These are phyloP conservation scores for Phortica magna DNA, from an alignment of 2,888 invertebrate genomes.

Conservation along the genomic window DNA sequence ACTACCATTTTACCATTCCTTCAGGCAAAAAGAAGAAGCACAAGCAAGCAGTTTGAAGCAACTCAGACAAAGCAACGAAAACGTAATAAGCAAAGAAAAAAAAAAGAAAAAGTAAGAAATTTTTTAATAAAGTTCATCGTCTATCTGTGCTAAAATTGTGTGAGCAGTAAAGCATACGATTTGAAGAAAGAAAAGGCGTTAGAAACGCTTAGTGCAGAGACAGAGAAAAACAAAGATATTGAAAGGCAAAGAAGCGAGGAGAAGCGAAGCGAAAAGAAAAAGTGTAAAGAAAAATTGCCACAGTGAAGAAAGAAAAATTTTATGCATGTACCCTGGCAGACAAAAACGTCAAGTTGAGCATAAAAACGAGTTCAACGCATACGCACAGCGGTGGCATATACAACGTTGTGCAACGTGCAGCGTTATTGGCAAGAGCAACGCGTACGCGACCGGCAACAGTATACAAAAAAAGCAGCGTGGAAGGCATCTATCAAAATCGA, in stretches of 20 bases:
- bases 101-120: background rate
- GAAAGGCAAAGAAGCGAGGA: background rate
- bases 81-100: background rate
- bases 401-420: no score
- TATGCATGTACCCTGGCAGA: conserved; percentile 35
- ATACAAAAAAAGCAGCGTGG: conserved; percentile 29
- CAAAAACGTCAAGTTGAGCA: conserved; percentile 19
- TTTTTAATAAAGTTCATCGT: background rate
- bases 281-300: background rate
- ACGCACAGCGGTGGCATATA: conserved; percentile 19
- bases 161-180: background rate
- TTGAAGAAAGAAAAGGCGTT: background rate
- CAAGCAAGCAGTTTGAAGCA: background rate
- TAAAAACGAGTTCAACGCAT: conserved; percentile 6
- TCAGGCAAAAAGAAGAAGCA: conserved; percentile 67
- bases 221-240: background rate
- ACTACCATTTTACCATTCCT: conserved; percentile 66
- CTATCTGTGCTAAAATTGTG: background rate
- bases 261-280: background rate
- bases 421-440: background rate
- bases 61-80: background rate
- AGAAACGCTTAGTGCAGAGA: background rate
- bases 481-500: conserved; percentile 14
- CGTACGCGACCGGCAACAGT: conserved; percentile 1
- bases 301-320: conserved; percentile 12